phyloP scores from a whole-genome alignment of 2,797 vertebrate species.

The Melanotaenia boesemani region DNA sequence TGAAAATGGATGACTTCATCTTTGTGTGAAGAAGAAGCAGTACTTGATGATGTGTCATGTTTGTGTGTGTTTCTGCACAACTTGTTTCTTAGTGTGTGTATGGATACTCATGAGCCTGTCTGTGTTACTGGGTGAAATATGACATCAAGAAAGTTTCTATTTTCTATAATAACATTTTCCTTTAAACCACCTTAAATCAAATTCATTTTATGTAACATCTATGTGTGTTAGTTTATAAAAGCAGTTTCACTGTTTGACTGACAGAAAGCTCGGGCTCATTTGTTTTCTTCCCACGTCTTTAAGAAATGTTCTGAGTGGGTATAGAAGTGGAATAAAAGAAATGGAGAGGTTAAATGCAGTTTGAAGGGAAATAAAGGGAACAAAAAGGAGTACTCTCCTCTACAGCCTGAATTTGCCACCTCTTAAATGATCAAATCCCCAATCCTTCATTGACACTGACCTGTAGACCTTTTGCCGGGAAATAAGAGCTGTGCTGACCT shows the following conservation, averaged over 20 bases:
- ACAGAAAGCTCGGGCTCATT: constrained; percentile 60
- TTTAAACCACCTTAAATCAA: constrained; percentile 41
- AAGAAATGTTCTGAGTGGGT: constrained; percentile 27
- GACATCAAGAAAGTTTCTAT: constrained; percentile 41
- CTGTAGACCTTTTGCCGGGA: constrained; percentile 8
- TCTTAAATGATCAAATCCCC: constrained; percentile 30
- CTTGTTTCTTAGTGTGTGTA: constrained; percentile 12
- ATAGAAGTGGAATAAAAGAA: constrained; percentile 15
- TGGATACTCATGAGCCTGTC: constrained; percentile 2
- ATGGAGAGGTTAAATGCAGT: constrained; percentile 28
- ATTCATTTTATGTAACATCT: constrained; percentile 22
- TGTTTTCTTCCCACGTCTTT: constrained; percentile 40
- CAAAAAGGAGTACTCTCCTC: background rate
- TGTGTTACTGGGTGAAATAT: constrained; percentile 27
- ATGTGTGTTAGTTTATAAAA: constrained; percentile 8
- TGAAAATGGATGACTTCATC: constrained; percentile 69
- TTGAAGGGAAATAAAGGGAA: constrained; percentile 2
- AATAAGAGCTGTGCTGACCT: constrained; percentile 27
- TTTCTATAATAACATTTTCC: constrained; percentile 32
- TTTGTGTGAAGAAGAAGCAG: constrained; percentile 48
- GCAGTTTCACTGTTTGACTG: constrained; percentile 36
- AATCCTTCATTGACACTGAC: constrained; percentile 35
- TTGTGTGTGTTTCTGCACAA: constrained; percentile 24
- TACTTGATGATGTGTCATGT: constrained; percentile 46
- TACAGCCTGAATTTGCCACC: constrained; percentile 9